Conservation (phyloP, 2,888 invertebrate genomes). For the Platycheirus albimanus region DNA sequence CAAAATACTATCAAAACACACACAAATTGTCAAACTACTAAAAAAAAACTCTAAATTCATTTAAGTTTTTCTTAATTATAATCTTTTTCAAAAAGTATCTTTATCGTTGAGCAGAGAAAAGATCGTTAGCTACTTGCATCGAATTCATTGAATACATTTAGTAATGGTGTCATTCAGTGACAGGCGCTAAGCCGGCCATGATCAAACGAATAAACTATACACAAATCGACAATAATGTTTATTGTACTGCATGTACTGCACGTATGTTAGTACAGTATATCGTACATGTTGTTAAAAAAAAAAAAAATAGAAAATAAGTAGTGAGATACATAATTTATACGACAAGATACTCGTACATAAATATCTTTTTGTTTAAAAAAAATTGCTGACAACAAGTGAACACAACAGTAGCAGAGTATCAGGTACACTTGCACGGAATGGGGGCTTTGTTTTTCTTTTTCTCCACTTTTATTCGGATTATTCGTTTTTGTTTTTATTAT, state of each 20-base stretch:
- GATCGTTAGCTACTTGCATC: not conserved
- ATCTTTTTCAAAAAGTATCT: too few species aligned
- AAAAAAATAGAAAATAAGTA: too few species aligned
- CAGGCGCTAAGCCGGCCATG: constrained; percentile 42
- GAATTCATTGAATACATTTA: not conserved
- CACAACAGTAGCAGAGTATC: not conserved
- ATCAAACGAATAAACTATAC: constrained; percentile 44
- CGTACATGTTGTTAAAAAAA: too few species aligned
- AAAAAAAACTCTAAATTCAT: too few species aligned
- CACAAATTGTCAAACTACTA: too few species aligned
- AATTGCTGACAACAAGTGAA: constrained; percentile 12
- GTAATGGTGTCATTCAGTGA: constrained; percentile 47
- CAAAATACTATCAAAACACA: too few species aligned
- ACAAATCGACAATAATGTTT: constrained; percentile 15
- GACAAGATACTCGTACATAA: constrained; percentile 9
- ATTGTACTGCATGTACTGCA: constrained; percentile 15
- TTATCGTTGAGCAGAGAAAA: too few species aligned
- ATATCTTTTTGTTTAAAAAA: not conserved
- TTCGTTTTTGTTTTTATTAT: not conserved
- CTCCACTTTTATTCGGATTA: not conserved
- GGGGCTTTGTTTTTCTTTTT: constrained; percentile 21
- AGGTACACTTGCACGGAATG: constrained; percentile 3
- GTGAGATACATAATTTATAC: constrained; percentile 18
- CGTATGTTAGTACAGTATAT: too few species aligned
- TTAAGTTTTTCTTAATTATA: too few species aligned